Percentiles rank a stretch among this genome's conserved stretches.
phyloP scores from a whole-genome alignment of 1,140 invertebrate species.

The Magallana gigas region DNA sequence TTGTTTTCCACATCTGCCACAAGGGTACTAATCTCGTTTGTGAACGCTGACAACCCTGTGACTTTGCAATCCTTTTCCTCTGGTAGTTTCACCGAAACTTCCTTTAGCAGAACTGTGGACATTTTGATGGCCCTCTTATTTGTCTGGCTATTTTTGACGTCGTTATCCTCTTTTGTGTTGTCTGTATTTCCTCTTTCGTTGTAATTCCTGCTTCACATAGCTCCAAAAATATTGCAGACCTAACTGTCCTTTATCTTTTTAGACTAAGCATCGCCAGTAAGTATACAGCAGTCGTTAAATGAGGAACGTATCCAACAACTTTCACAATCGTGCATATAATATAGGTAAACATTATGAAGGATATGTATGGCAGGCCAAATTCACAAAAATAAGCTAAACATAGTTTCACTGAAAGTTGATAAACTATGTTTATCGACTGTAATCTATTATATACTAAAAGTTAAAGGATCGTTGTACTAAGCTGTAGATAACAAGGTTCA shows the following conservation, averaged over 20 bases:
- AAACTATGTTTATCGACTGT: too few species aligned
- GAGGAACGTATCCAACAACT: not conserved
- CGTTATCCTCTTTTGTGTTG: not conserved
- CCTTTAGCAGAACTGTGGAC: conserved; percentile 16
- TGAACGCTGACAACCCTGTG: not conserved
- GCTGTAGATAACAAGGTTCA: too few species aligned
- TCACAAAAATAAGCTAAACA: too few species aligned
- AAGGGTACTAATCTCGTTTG: not conserved
- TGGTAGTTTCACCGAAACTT: conserved; percentile 14
- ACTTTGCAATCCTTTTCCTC: conserved; percentile 31
- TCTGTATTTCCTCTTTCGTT: not conserved
- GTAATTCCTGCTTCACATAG: not conserved
- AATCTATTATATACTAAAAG: too few species aligned
- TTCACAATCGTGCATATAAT: not conserved
- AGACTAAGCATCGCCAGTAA: not conserved
- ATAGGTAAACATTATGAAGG: conserved; percentile 2
- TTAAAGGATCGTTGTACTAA: too few species aligned
- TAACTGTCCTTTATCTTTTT: not conserved
- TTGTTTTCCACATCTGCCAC: conserved; percentile 27
- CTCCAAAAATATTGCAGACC: not conserved
- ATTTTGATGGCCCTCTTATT: not conserved
- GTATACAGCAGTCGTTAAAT: conserved; percentile 8
- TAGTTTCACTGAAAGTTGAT: too few species aligned
- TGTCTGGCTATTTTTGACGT: not conserved
- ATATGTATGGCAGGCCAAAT: not conserved